These are phyloP conservation scores for Erinaceus europaeus DNA, from an alignment of 2,113 vertebrate genomes.

Conservation along the genomic window DNA sequence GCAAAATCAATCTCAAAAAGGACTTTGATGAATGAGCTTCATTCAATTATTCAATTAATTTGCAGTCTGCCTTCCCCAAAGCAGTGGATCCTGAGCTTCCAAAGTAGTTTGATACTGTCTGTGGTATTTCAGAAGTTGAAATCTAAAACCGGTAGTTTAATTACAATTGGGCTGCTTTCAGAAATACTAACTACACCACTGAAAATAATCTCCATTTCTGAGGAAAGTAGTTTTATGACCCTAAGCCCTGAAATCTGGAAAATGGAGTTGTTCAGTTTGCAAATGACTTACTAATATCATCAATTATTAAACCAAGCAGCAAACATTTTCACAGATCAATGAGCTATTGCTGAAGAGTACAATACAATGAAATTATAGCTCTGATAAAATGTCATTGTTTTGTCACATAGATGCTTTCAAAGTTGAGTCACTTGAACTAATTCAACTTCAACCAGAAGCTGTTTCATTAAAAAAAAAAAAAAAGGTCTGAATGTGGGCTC, in stretches of 20 bases:
- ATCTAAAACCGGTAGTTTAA: background rate
- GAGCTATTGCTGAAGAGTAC: conserved; percentile 55
- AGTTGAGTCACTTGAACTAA: conserved; percentile 61
- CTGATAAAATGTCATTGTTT: conserved; percentile 59
- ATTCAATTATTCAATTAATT: background rate
- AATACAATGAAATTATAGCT: conserved; percentile 68
- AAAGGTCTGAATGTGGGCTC: no score
- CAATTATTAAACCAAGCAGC: conserved; percentile 70
- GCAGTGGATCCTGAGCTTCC: background rate
- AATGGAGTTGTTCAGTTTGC: conserved; percentile 52
- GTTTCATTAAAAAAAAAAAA: no score
- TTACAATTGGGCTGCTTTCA: background rate
- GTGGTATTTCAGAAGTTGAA: background rate
- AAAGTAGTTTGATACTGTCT: background rate
- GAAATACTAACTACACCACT: background rate
- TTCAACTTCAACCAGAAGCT: conserved; percentile 54
- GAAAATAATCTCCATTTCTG: conserved; percentile 25
- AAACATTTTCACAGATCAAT: conserved; percentile 73
- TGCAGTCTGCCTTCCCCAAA: background rate
- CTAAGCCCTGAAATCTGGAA: conserved; percentile 36
- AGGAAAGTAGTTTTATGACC: conserved; percentile 42
- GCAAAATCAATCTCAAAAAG: conserved; percentile 11
- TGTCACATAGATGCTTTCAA: conserved; percentile 51
- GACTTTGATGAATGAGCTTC: background rate
- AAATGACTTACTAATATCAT: conserved; percentile 48